These are phyloP conservation scores for Dryocosmus kuriphilus DNA, from an alignment of 2,888 invertebrate species.

Conservation along the genomic window DNA sequence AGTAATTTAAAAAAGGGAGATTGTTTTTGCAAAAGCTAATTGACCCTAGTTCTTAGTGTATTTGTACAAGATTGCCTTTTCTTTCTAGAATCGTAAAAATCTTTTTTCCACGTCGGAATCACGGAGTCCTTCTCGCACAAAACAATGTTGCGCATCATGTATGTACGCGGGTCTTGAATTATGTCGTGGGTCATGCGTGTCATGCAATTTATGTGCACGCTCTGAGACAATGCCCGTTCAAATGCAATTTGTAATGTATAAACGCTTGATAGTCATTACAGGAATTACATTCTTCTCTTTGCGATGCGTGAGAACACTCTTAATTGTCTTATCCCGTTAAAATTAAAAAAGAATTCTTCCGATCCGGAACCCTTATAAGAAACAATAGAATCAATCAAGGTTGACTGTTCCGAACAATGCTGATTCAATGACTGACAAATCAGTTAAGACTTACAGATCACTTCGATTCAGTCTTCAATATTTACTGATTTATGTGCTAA, in stretches of 20 bases:
- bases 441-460: no score
- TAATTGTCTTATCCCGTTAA: background rate
- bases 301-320: slow-evolving; percentile 32
- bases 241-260: slow-evolving; percentile 37
- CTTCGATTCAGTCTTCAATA: no score
- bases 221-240: slow-evolving; percentile 34
- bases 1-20: background rate
- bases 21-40: background rate
- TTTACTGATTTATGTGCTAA: no score
- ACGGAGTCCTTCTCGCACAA: slow-evolving; percentile 21
- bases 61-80: background rate
- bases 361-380: no score
- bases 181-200: slow-evolving; percentile 38
- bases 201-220: slow-evolving; percentile 41
- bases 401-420: no score
- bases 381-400: no score
- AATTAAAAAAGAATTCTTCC: background rate
- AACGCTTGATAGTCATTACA: slow-evolving; percentile 33
- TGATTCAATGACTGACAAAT: no score
- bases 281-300: slow-evolving; percentile 29
- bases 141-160: slow-evolving; percentile 35
- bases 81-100: slow-evolving; percentile 20
- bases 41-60: background rate
- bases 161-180: slow-evolving; percentile 30
- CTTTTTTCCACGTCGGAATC: slow-evolving; percentile 11